A percentile compares a stretch with the other conserved stretches of the same genome.
These are phyloP conservation scores for Zaprionus kolodkinae DNA, from an alignment of 1,140 invertebrate species.

Conservation along the genomic window DNA sequence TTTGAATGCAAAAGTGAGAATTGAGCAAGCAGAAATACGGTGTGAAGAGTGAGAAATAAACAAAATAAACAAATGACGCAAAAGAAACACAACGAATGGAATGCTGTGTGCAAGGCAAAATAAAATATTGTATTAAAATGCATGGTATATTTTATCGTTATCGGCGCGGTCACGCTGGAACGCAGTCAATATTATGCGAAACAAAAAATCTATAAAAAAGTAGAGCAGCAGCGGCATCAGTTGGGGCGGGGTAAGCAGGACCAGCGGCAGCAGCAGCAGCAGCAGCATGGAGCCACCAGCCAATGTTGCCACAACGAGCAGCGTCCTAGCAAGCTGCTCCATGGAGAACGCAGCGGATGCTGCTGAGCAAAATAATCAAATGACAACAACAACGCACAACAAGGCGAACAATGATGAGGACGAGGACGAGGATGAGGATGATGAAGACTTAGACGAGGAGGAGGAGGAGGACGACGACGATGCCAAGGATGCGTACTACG, in stretches of 20 bases:
- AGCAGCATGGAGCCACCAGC: conserved; percentile 45
- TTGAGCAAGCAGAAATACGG: too few species aligned
- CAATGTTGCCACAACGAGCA: conserved; percentile 17
- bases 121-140: neutral
- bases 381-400: conserved; percentile 8
- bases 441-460: conserved; percentile 34
- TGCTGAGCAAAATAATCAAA: conserved; percentile 29
- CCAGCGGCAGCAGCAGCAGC: conserved; percentile 15
- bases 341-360: conserved; percentile 22
- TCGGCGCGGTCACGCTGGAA: conserved; percentile 1
- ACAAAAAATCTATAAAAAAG: conserved; percentile 58
- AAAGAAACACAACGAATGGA: neutral
- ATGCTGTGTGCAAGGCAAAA: neutral
- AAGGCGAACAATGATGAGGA: conserved; percentile 43
- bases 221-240: conserved; percentile 46
- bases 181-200: conserved; percentile 52
- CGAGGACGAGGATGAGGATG: conserved; percentile 39
- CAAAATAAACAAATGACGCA: neutral
- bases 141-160: conserved; percentile 1
- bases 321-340: conserved; percentile 22
- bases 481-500: conserved; percentile 64
- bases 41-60: neutral
- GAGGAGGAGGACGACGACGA: conserved; percentile 63
- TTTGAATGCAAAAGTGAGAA: too few species aligned
- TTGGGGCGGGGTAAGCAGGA: conserved; percentile 48